These are phyloP conservation scores for Polietes domitor DNA, from an alignment of 2,888 invertebrate genomes.

Conservation along the genomic window DNA sequence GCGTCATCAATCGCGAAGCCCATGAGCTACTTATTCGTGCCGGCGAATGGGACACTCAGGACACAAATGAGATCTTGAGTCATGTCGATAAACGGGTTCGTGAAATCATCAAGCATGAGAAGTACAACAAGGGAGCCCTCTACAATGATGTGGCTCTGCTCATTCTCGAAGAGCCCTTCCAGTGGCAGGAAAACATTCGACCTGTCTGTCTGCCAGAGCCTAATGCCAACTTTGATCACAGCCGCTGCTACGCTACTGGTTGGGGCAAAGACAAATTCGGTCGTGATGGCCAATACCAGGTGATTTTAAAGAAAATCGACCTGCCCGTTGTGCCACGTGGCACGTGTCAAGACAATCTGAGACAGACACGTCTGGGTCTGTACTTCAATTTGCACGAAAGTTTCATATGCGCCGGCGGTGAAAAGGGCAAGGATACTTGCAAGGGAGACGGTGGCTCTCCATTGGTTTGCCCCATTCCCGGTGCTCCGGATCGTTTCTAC, in stretches of 20 bases:
- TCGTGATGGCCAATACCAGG: slow-evolving; percentile 82
- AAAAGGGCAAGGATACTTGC: slow-evolving; percentile 87
- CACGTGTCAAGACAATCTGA: slow-evolving; percentile 82
- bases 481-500: slow-evolving; percentile 72
- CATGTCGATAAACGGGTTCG: slow-evolving; percentile 87
- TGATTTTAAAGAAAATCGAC: slow-evolving; percentile 87
- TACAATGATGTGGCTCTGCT: slow-evolving; percentile 89
- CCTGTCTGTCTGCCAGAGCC: slow-evolving; percentile 85
- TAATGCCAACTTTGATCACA: slow-evolving; percentile 76
- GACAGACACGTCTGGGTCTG: slow-evolving; percentile 86
- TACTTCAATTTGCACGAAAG: slow-evolving; percentile 85
- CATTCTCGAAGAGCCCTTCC: slow-evolving; percentile 84
- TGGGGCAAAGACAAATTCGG: slow-evolving; percentile 79
- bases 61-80: slow-evolving; percentile 85
- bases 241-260: slow-evolving; percentile 77
- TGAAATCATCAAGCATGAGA: slow-evolving; percentile 83
- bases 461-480: slow-evolving; percentile 86
- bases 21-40: slow-evolving; percentile 82
- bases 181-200: slow-evolving; percentile 85
- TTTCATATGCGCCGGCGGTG: slow-evolving; percentile 91
- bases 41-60: slow-evolving; percentile 93
- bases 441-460: slow-evolving; percentile 91
- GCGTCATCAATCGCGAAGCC: slow-evolving; percentile 81
- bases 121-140: slow-evolving; percentile 85
- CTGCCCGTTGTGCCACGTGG: slow-evolving; percentile 85